Evolutionary conservation across 2,888 invertebrate species (phyloP).

Genomic region (Sylvicola cinctus): DNA sequence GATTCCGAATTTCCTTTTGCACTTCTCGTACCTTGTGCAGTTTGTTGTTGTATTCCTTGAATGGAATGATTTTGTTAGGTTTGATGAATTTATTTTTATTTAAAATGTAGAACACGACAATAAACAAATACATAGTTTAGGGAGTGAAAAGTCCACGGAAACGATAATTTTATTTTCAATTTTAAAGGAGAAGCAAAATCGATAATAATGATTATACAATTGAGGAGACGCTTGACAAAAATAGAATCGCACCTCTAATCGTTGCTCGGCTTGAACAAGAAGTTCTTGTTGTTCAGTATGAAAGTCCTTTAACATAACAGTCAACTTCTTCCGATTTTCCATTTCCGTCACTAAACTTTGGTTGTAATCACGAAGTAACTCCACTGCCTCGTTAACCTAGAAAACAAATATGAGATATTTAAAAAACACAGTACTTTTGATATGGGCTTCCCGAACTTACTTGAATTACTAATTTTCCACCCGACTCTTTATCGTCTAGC

Average conservation of each 20-base stretch:
- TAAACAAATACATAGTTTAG: no score
- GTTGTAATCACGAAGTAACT: conserved; percentile 76
- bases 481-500: conserved; percentile 65
- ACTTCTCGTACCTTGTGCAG: conserved; percentile 70
- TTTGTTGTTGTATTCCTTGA: conserved; percentile 81
- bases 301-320: conserved; percentile 73
- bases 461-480: conserved; percentile 52
- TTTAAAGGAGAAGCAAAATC: no score
- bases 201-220: no score
- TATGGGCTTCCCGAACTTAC: conserved; percentile 32
- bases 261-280: conserved; percentile 65
- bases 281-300: conserved; percentile 71
- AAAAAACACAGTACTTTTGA: background rate
- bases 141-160: no score
- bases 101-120: no score
- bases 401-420: conserved; percentile 3
- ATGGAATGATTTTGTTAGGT: conserved; percentile 10
- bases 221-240: no score
- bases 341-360: conserved; percentile 66
- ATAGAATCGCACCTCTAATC: conserved; percentile 46
- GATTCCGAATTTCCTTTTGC: conserved; percentile 74
- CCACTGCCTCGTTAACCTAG: conserved; percentile 56
- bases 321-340: conserved; percentile 70
- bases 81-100: no score
- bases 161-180: no score